Evolutionary conservation across 2,888 invertebrate species (phyloP), one percentile per base, ranked within the genome.

Genomic region (Lacanobia wlatinum): DNA sequence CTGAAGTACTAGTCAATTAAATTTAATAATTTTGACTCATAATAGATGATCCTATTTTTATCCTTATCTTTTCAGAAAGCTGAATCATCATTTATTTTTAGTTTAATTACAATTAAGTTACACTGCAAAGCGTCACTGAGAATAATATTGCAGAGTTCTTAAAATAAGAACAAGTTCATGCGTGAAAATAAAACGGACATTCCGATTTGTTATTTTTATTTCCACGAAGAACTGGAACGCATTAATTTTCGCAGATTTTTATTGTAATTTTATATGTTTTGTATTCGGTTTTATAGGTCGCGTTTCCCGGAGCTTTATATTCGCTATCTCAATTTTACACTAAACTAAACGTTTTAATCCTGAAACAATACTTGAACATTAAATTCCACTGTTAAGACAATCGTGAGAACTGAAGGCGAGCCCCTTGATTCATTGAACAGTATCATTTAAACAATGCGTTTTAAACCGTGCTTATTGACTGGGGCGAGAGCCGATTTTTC

Each of bases 331-430:
- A 46, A 46, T 18, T 46, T 53, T 12, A 38, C 34, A 12, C 10
- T 9, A 61, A 64, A 59, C 8, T 1, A 14, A 23, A 43, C 9
- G 46, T 53, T 61, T 48, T 14, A 4, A 43, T 23, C 16, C 62
- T 66, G 80, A 80, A 64, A 62, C 18, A 21, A 9, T 56, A 59
- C 21, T 6, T 67, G 8, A 28, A 72, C 46, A 28, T 28, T 28
- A 28, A 23, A 61, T 58, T 66, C 53, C 52, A 80, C 67, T 73
- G 83, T 80, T 60, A 38, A 46, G 58, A n/a, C 40, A 50, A 50
- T 21, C 61, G 78, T 76, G 76, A 34, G 73, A 84, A 83, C 38
- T 40, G 48, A 63, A 73, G 66, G 76, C 76, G 77, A 71, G 77
- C 56, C 64, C 43, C 53, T 59, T n/a, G n/a, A 80, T 83, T 84